Percentiles rank a stretch among this genome's conserved stretches.
These are phyloP conservation scores for Platalea minor DNA, from an alignment of 2,797 vertebrate species.

Conservation along the genomic window DNA sequence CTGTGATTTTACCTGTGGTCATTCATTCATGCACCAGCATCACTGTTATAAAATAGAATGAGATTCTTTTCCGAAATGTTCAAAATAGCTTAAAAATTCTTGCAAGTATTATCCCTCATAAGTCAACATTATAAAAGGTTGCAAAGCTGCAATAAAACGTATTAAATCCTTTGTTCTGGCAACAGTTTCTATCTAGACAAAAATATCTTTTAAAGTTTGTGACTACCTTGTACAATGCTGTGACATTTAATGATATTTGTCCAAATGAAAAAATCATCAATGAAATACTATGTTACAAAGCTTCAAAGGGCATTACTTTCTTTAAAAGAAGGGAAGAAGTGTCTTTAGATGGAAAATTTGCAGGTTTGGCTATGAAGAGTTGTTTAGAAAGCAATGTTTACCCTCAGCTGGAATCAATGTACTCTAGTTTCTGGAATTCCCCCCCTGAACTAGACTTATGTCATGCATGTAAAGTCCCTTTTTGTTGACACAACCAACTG, in stretches of 20 bases:
- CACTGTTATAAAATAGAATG: background rate
- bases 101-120: background rate
- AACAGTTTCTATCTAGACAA: background rate
- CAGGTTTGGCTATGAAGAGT: background rate
- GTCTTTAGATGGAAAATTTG: background rate
- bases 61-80: background rate
- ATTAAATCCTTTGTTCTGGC: background rate
- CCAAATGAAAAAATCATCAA: background rate
- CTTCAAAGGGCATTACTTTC: background rate
- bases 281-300: background rate
- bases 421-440: constrained; percentile 19
- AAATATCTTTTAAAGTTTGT: background rate
- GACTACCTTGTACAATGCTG: background rate
- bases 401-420: constrained; percentile 22
- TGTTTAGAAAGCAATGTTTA: background rate
- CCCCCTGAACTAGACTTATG: constrained; percentile 47
- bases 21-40: background rate
- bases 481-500: constrained; percentile 75
- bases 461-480: constrained; percentile 59
- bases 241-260: background rate
- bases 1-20: background rate
- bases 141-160: background rate
- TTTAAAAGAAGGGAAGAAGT: background rate
- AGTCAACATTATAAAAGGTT: background rate
- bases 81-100: background rate